Evolutionary conservation across 2,888 invertebrate genomes (phyloP), one percentile per base, ranked within the genome.

Genomic region (Panzeria rudis): DNA sequence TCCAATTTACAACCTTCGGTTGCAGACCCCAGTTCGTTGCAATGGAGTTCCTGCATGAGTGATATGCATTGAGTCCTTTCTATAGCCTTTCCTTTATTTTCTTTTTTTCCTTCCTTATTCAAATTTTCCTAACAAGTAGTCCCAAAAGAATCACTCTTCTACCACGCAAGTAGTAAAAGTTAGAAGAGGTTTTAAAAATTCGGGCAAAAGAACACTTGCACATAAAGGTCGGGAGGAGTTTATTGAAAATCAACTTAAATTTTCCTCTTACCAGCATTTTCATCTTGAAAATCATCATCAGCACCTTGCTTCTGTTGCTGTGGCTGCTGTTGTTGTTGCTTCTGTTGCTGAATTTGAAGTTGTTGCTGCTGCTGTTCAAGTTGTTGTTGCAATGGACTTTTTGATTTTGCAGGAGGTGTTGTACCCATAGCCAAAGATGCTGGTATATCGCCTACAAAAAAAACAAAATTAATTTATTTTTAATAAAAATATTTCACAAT

Each of bases 351-450:
- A 75, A 87, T 87, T 29, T 88, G 89, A 68, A 88, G 88, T 41
- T 90, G 88, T 35, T 88, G 88, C 72, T 91, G 88, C 8, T 88
- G 89, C 79, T 89, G 86, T 78, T 94, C 93, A 92, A 89, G 90
- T 89, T 91, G 93, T 91, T 88, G 93, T 90, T 89, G 94, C 83
- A 93, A 89, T 23, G 93, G 93, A 88, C 93, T 93, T 85, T 93
- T 93, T 86, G 91, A 92, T 87, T 91, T 91, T 84, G 93, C 91
- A 87, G 88, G 94, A 72, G 92, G 91, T 76, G 92, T 91, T 56
- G 91, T 89, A 87, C 90, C 90, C 77, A 90, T 82, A 86, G 87
- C 88, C 86, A 89, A 87, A 69, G 88, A 87, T 54, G 90, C 88
- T 73, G 92, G 90, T 89, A 92, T 89, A 86, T 93, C 93, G 85